Evolutionary conservation across 2,888 invertebrate genomes (phyloP).

Genomic region (Lamellibrachia satsuma): DNA sequence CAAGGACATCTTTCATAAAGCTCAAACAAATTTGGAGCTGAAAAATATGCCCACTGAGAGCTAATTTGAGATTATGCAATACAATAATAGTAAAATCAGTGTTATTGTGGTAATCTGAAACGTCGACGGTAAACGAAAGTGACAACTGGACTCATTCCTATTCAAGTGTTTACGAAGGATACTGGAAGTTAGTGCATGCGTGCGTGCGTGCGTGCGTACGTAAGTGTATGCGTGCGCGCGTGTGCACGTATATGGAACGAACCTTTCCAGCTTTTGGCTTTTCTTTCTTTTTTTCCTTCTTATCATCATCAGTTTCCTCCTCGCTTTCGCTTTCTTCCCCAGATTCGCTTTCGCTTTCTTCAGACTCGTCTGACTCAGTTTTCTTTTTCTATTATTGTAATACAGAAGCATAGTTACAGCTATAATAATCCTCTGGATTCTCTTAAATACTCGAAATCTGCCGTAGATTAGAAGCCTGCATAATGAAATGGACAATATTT

Average conservation of each 20-base stretch:
- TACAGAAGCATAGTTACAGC: not conserved
- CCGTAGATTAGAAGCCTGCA: too few species aligned
- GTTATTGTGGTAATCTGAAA: too few species aligned
- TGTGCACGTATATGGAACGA: not conserved
- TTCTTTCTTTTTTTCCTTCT: not conserved
- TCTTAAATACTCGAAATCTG: too few species aligned
- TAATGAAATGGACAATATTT: too few species aligned
- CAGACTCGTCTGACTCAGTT: not conserved
- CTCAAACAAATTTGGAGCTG: too few species aligned
- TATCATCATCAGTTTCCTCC: not conserved
- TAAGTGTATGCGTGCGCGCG: not conserved
- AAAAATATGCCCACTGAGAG: too few species aligned
- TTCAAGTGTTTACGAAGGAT: too few species aligned
- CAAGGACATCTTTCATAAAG: too few species aligned
- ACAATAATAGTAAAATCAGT: too few species aligned
- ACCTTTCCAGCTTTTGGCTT: slow-evolving; percentile 3
- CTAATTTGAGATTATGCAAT: too few species aligned
- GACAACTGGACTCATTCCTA: too few species aligned
- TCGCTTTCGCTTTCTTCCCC: slow-evolving; percentile 17
- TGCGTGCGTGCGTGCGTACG: not conserved
- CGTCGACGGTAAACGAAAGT: too few species aligned
- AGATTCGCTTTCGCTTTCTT: not conserved
- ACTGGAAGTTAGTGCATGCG: not conserved
- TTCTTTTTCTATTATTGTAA: slow-evolving; percentile 17
- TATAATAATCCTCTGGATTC: not conserved